Evolutionary conservation across 1,140 invertebrate genomes (phyloP), one percentile per base, ranked within the genome.

Genomic region (Sipha flava): DNA sequence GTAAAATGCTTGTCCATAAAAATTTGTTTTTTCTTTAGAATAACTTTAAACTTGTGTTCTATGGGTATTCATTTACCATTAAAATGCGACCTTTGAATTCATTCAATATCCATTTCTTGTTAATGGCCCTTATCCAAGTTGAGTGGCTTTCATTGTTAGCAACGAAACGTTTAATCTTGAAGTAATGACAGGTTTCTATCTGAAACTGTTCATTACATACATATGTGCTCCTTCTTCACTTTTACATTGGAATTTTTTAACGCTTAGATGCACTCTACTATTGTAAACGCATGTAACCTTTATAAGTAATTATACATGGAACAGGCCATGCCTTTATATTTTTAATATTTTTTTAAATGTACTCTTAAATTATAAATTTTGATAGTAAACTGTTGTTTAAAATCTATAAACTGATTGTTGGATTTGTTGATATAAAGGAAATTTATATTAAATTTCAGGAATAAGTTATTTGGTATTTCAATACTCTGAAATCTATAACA

Each of bases 81-180:
- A 57, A 57, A 37, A 57, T 18, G 49, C 34, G 26, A 31, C 68
- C 21, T 49, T 73, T 52, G 26, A 49, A 49, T 31, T n/a, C 31
- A 45, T 75, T 57, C 72, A 75, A 75, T 57, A 75, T 54, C 72
- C 72, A 75, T 75, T 75, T 75, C 31, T 75, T 26, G 45, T 21
- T 54, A 75, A 75, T 75, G 72, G 52, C 72, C 21, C 34, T 75
- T 34, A 37, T 54, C 31, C 72, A 37, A 75, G 72, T 75, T 29
- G 34, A 75, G 47, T 75, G 49, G 49, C 31, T 31, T 57, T 40
- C 52, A 52, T 75, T 75, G 72, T 75, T 37, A 40, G 72, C 72
- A 57, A 34, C 18, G 49, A 40, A 54, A 54, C 52, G 72, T 75
- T 75, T 75, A 75, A 75, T 75, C 72, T 75, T 75, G 72, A 75